Percentiles rank a stretch among this genome's conserved stretches.
Conservation (phyloP, 2,113 vertebrate genomes). For the Bettongia penicillata region DNA sequence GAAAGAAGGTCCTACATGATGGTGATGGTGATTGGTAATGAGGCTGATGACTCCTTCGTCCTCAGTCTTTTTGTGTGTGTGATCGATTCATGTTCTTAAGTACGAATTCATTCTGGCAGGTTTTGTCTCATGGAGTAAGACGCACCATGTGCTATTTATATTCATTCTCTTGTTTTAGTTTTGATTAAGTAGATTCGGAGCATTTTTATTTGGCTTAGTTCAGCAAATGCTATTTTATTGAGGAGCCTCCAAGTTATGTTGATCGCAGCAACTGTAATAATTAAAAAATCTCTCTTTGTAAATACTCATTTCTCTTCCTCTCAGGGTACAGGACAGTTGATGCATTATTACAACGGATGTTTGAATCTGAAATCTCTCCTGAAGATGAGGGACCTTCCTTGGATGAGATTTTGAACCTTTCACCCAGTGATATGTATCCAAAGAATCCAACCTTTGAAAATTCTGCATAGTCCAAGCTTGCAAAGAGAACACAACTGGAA, state of each 20-base stretch:
- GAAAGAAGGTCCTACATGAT: neutral
- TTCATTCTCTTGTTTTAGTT: neutral
- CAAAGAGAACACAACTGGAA: fast-evolving
- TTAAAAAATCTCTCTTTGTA: neutral
- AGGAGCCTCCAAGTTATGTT: neutral
- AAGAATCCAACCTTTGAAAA: conserved; percentile 81
- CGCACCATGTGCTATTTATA: neutral
- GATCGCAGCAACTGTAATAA: fast-evolving
- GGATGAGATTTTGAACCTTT: conserved; percentile 84
- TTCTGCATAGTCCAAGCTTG: neutral
- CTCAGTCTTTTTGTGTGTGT: neutral
- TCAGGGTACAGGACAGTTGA: conserved; percentile 94
- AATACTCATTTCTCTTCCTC: neutral
- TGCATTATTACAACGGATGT: conserved; percentile 93
- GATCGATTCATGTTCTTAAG: neutral
- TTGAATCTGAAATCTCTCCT: conserved; percentile 91
- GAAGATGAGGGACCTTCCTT: conserved; percentile 85
- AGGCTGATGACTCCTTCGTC: neutral
- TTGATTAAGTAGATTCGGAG: neutral
- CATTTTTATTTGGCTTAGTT: neutral
- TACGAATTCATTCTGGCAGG: neutral
- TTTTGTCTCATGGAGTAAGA: neutral
- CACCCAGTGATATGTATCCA: conserved; percentile 72
- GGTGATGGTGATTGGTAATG: neutral
- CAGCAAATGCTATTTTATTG: neutral